phyloP scores from a whole-genome alignment of 1,140 invertebrate genomes.

The Bombus ignitus region DNA sequence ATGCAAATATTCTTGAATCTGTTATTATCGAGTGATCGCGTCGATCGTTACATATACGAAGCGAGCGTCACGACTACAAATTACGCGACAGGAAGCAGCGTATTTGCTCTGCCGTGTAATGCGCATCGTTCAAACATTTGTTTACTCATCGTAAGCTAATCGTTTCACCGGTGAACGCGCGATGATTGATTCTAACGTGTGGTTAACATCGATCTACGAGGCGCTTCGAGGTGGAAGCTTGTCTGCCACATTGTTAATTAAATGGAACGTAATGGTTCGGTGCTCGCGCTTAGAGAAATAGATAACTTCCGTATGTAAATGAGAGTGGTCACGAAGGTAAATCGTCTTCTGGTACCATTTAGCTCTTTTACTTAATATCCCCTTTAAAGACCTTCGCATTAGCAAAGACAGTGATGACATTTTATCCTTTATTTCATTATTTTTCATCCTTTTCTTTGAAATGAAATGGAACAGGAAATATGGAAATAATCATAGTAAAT shows the following conservation, averaged over 20 bases:
- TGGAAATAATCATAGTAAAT: background rate
- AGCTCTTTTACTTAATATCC: background rate
- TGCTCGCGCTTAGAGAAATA: conserved; percentile 1
- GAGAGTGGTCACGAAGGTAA: background rate
- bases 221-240: background rate
- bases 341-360: background rate
- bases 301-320: conserved; percentile 13
- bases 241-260: conserved; percentile 2
- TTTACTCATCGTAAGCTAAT: conserved; percentile 23
- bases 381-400: background rate
- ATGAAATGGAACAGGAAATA: background rate
- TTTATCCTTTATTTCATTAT: background rate
- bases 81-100: conserved; percentile 47
- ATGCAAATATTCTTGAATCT: conserved; percentile 34
- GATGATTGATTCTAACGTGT: conserved; percentile 23
- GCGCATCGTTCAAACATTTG: conserved; percentile 6
- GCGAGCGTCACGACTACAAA: conserved; percentile 37
- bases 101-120: conserved; percentile 20
- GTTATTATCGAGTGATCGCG: conserved; percentile 53
- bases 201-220: background rate
- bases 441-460: background rate
- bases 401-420: background rate
- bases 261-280: conserved; percentile 5
- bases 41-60: conserved; percentile 28
- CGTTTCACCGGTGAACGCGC: no score